Evolutionary conservation across 2,888 invertebrate species (phyloP).

Genomic region (Drymonia ruficornis): DNA sequence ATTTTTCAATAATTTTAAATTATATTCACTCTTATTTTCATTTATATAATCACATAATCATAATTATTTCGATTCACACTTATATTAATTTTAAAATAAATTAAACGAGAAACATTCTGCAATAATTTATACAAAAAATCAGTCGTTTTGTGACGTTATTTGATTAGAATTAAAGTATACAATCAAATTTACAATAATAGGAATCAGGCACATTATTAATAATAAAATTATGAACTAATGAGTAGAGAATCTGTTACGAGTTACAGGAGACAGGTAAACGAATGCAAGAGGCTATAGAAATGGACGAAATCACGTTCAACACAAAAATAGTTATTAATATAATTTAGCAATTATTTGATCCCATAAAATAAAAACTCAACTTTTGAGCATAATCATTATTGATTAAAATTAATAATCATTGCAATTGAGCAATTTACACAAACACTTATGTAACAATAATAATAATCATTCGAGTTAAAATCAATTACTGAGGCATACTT

Average conservation of each 20-base stretch:
- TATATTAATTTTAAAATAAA: constrained; percentile 82
- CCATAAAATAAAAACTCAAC: constrained; percentile 72
- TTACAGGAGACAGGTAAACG: constrained; percentile 36
- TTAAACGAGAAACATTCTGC: constrained; percentile 80
- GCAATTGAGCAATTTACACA: constrained; percentile 73
- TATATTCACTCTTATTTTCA: constrained; percentile 80
- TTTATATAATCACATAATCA: constrained; percentile 83
- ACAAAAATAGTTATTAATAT: constrained; percentile 50
- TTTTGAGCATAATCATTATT: constrained; percentile 76
- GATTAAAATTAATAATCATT: constrained; percentile 66
- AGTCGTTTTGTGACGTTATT: constrained; percentile 82
- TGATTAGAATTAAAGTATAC: constrained; percentile 79
- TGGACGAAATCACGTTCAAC: constrained; percentile 69
- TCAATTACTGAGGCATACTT: constrained; percentile 64
- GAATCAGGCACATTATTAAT: constrained; percentile 81
- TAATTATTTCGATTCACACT: constrained; percentile 82
- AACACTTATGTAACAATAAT: constrained; percentile 53
- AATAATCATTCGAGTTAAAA: constrained; percentile 56
- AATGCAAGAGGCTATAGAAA: constrained; percentile 40
- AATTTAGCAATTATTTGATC: constrained; percentile 64
- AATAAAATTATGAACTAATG: constrained; percentile 66
- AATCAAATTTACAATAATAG: constrained; percentile 82
- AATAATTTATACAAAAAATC: constrained; percentile 83
- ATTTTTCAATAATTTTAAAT: constrained; percentile 74
- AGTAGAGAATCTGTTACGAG: constrained; percentile 56